Percentiles rank a stretch among this genome's conserved stretches.
phyloP scores from a whole-genome alignment of 2,113 vertebrate genomes.

The Bufo gargarizans region DNA sequence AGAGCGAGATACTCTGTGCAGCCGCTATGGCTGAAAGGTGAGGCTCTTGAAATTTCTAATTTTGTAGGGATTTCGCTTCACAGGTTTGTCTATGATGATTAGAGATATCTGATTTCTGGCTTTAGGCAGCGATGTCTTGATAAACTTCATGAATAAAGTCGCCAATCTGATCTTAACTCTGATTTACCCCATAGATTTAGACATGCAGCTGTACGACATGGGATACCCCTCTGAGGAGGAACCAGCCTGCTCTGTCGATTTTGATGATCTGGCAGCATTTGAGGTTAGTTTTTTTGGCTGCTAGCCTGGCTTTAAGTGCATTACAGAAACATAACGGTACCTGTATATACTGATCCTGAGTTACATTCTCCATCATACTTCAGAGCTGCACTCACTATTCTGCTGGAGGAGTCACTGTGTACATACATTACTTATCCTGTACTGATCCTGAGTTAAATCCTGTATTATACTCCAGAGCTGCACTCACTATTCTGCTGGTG shows the following conservation, averaged over 20 bases:
- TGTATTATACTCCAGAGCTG: neutral
- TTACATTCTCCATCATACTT: neutral
- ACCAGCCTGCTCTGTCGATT: constrained; percentile 83
- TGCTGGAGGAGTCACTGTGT: too few species aligned
- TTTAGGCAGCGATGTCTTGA: neutral
- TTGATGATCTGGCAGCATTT: constrained; percentile 82
- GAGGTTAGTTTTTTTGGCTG: constrained; percentile 79
- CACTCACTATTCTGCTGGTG: too few species aligned
- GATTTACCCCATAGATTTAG: constrained; percentile 73
- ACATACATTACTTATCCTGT: too few species aligned
- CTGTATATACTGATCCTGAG: neutral
- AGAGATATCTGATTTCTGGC: neutral
- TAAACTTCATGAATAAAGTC: neutral
- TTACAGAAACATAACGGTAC: neutral
- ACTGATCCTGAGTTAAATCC: neutral
- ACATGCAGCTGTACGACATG: constrained; percentile 78
- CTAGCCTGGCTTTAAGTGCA: neutral
- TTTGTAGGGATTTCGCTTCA: neutral
- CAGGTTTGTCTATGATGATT: neutral
- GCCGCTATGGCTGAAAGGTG: neutral
- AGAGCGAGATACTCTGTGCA: neutral
- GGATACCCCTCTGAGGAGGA: constrained; percentile 81
- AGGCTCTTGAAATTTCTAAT: neutral
- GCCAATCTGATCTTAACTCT: too few species aligned
- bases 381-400: neutral